These are phyloP conservation scores for Erpornis zantholeuca DNA, from an alignment of 2,113 vertebrate species.

Conservation along the genomic window DNA sequence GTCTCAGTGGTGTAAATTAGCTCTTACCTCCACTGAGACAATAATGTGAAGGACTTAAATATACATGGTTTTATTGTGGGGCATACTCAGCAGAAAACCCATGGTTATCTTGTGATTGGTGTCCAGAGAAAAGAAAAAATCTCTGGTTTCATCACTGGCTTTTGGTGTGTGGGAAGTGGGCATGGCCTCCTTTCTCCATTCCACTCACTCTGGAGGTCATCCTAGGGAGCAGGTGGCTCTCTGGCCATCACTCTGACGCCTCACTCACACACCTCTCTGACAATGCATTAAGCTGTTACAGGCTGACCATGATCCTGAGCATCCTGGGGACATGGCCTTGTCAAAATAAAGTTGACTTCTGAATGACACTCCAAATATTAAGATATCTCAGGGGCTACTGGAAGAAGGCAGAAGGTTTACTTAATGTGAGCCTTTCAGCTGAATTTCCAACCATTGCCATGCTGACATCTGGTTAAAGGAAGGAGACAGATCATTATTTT, in stretches of 20 bases:
- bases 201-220: background rate
- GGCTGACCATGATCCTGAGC: background rate
- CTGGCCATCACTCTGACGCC: background rate
- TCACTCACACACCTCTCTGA: background rate
- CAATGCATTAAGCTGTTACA: background rate
- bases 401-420: background rate
- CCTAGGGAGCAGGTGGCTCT: background rate
- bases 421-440: background rate
- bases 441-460: background rate
- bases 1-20: background rate
- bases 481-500: background rate
- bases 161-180: background rate
- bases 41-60: background rate
- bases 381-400: background rate
- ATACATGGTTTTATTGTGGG: background rate
- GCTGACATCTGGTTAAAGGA: background rate
- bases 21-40: background rate
- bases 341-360: background rate
- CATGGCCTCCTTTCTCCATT: background rate
- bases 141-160: background rate
- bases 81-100: background rate
- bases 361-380: background rate
- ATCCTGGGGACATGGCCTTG: background rate
- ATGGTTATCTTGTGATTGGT: background rate
- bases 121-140: background rate